Base-by-base conservation (phyloP, 2,888 invertebrate species). In the Strigamia transsilvanica region DNA sequence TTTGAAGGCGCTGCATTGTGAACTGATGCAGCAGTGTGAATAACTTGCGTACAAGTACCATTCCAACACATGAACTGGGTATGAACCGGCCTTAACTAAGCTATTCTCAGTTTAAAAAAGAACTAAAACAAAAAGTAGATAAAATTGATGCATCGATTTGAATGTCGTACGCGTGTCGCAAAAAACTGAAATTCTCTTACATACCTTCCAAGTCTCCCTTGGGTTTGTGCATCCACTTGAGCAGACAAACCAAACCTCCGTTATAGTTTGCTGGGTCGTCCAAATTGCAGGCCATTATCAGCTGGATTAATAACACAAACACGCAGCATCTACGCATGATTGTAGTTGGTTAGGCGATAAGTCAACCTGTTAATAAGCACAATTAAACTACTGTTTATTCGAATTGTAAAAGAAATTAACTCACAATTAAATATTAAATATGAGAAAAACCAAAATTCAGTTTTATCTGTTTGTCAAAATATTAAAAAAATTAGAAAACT, bases 211-310 rank as follows among this genome's bases (percentile, higher is more conserved):
- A 56, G n/a, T 56, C 56, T n/a, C 56, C 56, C 56, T 56, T 56
- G 21, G 56, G n/a, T 56, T 56, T 56, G 56, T 56, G 56, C 56
- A 56, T 56, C 56, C 56, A 56, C 56, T 56, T 56, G 18, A 56
- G 56, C n/a, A 56, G 10, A 56, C 56, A 56, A 56, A 56, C 9
- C 56, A 56, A 56, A 9, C 56, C 56, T 9, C 56, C 56, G 21
- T 56, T 56, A 9, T 56, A 56, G 56, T 56, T 56, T 56, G 56
- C 56, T 18, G 56, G 21, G n/a, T 56, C 56, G 21, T 56, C 56
- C 18, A 18, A 56, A 56, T 56, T 18, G 56, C 56, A 56, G 56
- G 56, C 56, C 56, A 56, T 56, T 56, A 56, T 18, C n/a, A 56
- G 56, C 56, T 56, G 56, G 56, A 56, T 56, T 56, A 56, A 56